These are phyloP conservation scores for Orchesella cincta DNA, from an alignment of 1,140 invertebrate species.

Conservation along the genomic window DNA sequence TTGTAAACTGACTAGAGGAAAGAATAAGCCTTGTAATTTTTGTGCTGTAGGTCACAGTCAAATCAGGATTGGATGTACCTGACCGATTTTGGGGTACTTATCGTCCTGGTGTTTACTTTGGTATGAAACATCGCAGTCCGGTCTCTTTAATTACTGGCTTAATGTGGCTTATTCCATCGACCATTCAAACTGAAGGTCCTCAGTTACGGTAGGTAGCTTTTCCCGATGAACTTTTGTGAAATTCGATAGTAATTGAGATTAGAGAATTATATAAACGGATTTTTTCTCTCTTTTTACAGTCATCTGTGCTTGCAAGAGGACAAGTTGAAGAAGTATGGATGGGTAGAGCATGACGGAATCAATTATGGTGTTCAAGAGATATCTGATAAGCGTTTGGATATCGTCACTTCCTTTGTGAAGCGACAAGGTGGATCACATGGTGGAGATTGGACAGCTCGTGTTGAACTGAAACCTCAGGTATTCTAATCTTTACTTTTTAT, in stretches of 20 bases:
- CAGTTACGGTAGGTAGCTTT: slow-evolving; percentile 64
- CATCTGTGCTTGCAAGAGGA: slow-evolving; percentile 95
- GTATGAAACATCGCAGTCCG: slow-evolving; percentile 84
- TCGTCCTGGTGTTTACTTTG: slow-evolving; percentile 83
- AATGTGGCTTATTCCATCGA: slow-evolving; percentile 91
- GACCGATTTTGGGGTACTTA: slow-evolving; percentile 92
- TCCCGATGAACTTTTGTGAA: neutral
- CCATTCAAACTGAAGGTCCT: slow-evolving; percentile 66
- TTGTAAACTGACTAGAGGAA: neutral
- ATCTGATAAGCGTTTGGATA: slow-evolving; percentile 71
- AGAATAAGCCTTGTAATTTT: neutral
- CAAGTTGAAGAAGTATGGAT: slow-evolving; percentile 75
- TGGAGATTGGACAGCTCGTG: slow-evolving; percentile 89
- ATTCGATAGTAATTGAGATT: slow-evolving; percentile 34
- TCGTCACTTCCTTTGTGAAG: slow-evolving; percentile 90
- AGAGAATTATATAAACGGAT: neutral
- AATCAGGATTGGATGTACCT: slow-evolving; percentile 69
- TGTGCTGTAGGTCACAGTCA: slow-evolving; percentile 64
- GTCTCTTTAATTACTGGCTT: slow-evolving; percentile 85
- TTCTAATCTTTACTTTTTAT: slow-evolving; percentile 29
- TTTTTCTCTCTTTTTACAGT: slow-evolving; percentile 56
- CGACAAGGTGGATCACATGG: slow-evolving; percentile 73
- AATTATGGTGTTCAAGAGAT: slow-evolving; percentile 92
- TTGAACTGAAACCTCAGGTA: slow-evolving; percentile 62
- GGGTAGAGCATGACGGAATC: slow-evolving; percentile 88